A percentile compares a stretch with the other conserved stretches of the same genome.
Evolutionary conservation across 2,888 invertebrate species (phyloP).

Genomic region (Rhyacophila evoluta): DNA sequence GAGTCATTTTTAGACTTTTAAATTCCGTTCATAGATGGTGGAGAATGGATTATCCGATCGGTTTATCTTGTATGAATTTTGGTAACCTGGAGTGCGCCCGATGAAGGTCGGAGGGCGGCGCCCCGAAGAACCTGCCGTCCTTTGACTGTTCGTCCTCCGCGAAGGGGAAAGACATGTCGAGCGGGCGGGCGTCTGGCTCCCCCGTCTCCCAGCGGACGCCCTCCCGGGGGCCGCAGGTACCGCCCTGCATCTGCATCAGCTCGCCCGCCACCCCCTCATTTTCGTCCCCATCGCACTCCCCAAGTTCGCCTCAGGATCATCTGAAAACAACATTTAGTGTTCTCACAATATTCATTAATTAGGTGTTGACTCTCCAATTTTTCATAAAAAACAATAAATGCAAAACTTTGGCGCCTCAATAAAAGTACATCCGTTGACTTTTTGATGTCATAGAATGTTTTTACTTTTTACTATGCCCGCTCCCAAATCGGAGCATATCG

Average conservation of each 20-base stretch:
- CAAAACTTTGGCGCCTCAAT: too few relatives aligned
- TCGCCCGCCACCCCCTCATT: neutral
- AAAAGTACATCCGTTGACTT: too few relatives aligned
- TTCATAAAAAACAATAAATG: too few relatives aligned
- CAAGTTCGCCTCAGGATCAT: neutral
- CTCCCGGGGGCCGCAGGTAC: neutral
- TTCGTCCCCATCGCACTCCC: neutral
- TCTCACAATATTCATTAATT: too few relatives aligned
- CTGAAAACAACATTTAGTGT: neutral
- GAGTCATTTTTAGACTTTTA: too few relatives aligned
- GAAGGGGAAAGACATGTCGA: constrained; percentile 11
- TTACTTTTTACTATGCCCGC: too few relatives aligned
- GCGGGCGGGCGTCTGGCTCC: neutral
- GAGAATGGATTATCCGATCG: too few relatives aligned
- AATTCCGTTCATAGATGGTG: too few relatives aligned
- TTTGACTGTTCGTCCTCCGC: neutral
- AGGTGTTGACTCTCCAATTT: too few relatives aligned
- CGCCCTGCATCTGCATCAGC: constrained; percentile 18
- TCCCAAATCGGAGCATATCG: too few relatives aligned
- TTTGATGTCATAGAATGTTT: too few relatives aligned
- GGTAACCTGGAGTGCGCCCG: constrained; percentile 6
- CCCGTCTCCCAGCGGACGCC: constrained; percentile 6
- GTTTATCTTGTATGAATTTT: too few relatives aligned
- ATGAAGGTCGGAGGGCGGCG: neutral
- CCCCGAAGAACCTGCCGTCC: constrained; percentile 19